Percentiles rank a stretch among this genome's conserved stretches.
Evolutionary conservation across 2,113 vertebrate genomes (phyloP).

Genomic region (Protobothrops flavoviridis): DNA sequence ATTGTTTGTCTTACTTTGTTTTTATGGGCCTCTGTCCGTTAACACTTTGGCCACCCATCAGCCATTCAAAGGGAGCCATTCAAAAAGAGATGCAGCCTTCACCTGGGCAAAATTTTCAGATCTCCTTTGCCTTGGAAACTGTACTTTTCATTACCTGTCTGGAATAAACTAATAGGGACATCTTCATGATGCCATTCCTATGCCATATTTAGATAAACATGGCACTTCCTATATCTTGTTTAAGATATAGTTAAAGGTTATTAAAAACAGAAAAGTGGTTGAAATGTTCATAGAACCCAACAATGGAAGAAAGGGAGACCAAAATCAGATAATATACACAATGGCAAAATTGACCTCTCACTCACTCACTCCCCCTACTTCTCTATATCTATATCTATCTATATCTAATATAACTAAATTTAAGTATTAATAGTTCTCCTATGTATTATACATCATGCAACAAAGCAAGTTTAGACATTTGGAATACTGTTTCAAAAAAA

Average conservation of each 20-base stretch:
- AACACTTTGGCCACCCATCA: background rate
- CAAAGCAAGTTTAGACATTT: background rate
- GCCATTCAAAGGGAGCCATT: background rate
- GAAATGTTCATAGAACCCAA: background rate
- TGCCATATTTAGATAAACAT: background rate
- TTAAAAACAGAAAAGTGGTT: background rate
- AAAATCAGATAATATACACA: background rate
- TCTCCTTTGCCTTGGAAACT: background rate
- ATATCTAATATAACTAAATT: background rate
- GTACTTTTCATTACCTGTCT: background rate
- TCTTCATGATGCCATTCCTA: background rate
- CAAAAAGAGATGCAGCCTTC: background rate
- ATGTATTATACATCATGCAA: background rate
- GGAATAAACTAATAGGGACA: background rate
- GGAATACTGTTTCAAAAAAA: background rate
- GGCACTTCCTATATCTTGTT: background rate
- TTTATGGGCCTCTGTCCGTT: background rate
- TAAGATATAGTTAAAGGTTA: too few species aligned
- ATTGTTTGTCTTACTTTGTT: background rate
- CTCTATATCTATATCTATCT: background rate
- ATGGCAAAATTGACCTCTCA: background rate
- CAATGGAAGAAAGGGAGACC: background rate
- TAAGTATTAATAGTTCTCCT: background rate
- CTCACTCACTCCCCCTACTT: background rate
- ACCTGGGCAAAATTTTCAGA: background rate